Conservation (phyloP, 2,113 vertebrate species). For the Gymnobelideus leadbeateri region DNA sequence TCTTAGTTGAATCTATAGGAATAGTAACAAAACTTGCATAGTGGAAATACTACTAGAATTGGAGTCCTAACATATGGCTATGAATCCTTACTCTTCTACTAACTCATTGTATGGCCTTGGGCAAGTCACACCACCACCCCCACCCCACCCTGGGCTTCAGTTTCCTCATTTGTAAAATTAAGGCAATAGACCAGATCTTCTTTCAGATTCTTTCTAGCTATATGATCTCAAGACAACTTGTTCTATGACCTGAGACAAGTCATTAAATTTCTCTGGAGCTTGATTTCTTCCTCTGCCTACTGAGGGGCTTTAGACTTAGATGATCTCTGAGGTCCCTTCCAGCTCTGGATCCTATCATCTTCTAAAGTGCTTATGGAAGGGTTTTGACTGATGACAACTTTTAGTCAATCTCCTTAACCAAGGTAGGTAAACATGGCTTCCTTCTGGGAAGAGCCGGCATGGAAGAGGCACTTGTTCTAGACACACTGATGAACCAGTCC, state of each 20-base stretch:
- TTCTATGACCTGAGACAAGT: not conserved
- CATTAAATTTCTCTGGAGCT: not conserved
- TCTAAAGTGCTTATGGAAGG: not conserved
- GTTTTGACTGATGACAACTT: not conserved
- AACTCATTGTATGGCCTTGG: not conserved
- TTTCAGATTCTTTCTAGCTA: not conserved
- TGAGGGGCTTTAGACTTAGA: not conserved
- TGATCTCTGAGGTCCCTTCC: not conserved
- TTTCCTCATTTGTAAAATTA: not conserved
- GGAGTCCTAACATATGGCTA: not conserved
- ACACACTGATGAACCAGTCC: not conserved
- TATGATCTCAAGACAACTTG: not conserved
- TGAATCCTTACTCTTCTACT: not conserved
- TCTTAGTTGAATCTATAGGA: not conserved
- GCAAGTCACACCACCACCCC: not conserved
- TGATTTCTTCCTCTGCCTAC: not conserved
- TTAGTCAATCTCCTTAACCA: not conserved
- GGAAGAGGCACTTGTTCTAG: not conserved
- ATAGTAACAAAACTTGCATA: not conserved
- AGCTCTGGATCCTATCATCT: not conserved
- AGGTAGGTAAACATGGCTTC: not conserved
- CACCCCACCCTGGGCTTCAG: not conserved
- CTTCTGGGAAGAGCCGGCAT: not conserved
- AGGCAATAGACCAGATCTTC: not conserved
- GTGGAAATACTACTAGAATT: not conserved